Conservation (phyloP, 2,113 vertebrate species). For the Neoarius graeffei region DNA sequence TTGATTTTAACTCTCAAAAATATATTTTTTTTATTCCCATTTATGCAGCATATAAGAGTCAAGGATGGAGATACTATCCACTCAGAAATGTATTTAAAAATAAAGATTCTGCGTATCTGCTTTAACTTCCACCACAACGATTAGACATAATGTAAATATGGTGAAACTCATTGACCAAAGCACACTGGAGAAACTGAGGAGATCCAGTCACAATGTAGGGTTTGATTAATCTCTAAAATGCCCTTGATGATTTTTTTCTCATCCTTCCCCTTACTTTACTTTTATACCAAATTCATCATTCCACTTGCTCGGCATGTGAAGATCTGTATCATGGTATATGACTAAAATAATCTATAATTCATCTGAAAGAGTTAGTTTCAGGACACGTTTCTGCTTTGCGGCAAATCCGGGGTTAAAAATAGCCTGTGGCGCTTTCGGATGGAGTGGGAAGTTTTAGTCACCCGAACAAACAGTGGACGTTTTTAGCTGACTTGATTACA, state of each 20-base stretch:
- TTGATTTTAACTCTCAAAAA: too few species aligned
- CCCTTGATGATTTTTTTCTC: background rate
- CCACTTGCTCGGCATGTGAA: background rate
- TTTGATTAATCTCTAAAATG: background rate
- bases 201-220: background rate
- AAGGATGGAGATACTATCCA: too few species aligned
- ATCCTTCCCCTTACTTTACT: background rate
- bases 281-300: background rate
- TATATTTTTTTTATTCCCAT: too few species aligned
- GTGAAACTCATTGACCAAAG: background rate
- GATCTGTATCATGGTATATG: background rate
- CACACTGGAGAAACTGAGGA: background rate
- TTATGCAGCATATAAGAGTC: too few species aligned
- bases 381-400: background rate
- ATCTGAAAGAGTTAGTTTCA: background rate
- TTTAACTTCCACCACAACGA: background rate
- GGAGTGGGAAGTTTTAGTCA: slow-evolving; percentile 18
- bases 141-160: background rate
- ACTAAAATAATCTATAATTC: background rate
- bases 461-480: slow-evolving; percentile 1
- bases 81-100: too few species aligned
- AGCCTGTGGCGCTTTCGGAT: background rate
- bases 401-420: slow-evolving; percentile 20
- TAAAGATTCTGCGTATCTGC: too few species aligned
- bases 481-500: slow-evolving; percentile 16